Conservation (phyloP, 2,888 invertebrate species). For the Stictocephala bisonia region DNA sequence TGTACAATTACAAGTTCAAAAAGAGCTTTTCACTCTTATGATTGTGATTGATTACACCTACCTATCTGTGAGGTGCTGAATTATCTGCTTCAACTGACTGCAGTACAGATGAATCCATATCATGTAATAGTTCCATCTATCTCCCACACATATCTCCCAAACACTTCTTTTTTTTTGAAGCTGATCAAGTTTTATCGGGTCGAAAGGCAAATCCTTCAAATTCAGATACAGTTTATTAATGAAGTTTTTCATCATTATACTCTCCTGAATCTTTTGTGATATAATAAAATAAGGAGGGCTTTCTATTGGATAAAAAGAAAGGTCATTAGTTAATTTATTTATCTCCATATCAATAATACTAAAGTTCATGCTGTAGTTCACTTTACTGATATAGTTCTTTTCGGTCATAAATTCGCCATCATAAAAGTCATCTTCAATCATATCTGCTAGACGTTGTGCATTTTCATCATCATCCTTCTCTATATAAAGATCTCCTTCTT, state of each 20-base stretch:
- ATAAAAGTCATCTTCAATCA: constrained; percentile 25
- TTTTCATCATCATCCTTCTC: constrained; percentile 8
- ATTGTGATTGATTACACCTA: too few relatives aligned
- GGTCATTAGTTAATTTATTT: too few relatives aligned
- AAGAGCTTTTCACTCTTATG: too few relatives aligned
- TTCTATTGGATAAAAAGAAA: too few relatives aligned
- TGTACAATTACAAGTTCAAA: too few relatives aligned
- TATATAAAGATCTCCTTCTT: constrained; percentile 6
- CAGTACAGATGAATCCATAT: constrained; percentile 12
- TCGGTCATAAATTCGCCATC: constrained; percentile 1
- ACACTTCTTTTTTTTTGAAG: not conserved
- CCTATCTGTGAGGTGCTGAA: constrained; percentile 18
- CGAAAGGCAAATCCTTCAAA: not conserved
- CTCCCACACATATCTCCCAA: constrained; percentile 2
- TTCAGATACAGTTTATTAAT: not conserved
- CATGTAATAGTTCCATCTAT: constrained; percentile 3
- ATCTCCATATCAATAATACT: not conserved
- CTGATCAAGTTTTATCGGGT: not conserved
- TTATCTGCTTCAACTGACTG: constrained; percentile 10
- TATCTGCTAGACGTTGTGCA: constrained; percentile 20
- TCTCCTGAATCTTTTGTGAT: too few relatives aligned
- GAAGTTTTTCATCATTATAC: too few relatives aligned
- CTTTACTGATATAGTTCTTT: not conserved
- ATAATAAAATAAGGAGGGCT: too few relatives aligned
- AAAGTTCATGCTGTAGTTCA: not conserved